Evolutionary conservation across 2,113 vertebrate genomes (phyloP), one percentile per base, ranked within the genome.

Genomic region (Aegypius monachus): DNA sequence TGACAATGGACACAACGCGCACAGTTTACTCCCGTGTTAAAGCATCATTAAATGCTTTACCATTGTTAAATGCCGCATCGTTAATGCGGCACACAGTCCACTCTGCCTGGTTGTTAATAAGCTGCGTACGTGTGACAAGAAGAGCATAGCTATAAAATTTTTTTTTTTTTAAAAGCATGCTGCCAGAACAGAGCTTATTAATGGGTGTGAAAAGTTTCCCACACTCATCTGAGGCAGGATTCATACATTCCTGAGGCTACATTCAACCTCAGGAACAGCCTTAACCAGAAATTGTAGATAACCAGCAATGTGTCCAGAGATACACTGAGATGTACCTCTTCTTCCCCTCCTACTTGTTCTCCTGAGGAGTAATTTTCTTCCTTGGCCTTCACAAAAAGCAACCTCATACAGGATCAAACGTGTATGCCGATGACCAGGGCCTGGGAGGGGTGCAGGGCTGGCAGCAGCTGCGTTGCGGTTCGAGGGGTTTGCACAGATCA

Each of bases 1-100:
- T 1, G 4, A 9, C 10, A 38, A 14, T 0, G 6, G 31, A 34
- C 31, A 52, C 6, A 55, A 34, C 0, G 0, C 0, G 0, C 29
- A 32, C 7, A 32, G 19, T 16, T 67, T 55, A 8, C 8, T 77
- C 15, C 50, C 3, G 1, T 9, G 42, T 45, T 62, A 55, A 58
- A 63, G 15, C 10, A 22, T 40, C 7, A 0, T 7, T 25, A 47
- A 9, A 53, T 53, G 52, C 52, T 53, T 29, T 17, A 53, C 15
- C 27, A 11, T 17, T 26, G 10, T 53, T 53, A 53, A 31, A 53
- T 53, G 52, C 52, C 11, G 15, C 11, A 22, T 36, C 9, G 0
- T 9, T 25, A 47, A 8, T 7, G 15, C 1, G 7, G 5, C 4
- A 29, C 29, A 16, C 23, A 53, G 38, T 34, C n/a, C 31, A 1